phyloP scores from a whole-genome alignment of 2,797 vertebrate genomes.

The Pangasius mekongensis region DNA sequence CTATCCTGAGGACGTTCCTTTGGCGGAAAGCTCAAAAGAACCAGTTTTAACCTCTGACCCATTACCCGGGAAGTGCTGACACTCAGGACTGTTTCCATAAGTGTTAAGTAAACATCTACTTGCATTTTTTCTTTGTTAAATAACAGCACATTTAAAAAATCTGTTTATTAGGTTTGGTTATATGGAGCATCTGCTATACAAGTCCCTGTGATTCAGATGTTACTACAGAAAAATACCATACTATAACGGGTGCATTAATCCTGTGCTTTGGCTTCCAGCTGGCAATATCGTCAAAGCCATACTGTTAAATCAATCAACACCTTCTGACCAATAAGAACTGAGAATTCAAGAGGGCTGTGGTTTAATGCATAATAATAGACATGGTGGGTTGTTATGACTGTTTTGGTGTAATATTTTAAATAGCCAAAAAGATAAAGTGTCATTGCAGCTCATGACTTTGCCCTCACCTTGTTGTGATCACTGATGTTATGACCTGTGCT shows the following conservation, averaged over 20 bases:
- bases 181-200: background rate
- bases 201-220: background rate
- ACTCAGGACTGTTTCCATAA: no score
- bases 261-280: background rate
- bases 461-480: background rate
- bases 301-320: background rate
- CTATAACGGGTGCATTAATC: background rate
- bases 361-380: background rate
- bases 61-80: background rate
- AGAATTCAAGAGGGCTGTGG: background rate
- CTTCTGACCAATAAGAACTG: background rate
- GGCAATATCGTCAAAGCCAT: background rate
- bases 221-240: background rate
- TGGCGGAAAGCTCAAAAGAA: background rate
- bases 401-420: background rate
- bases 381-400: background rate
- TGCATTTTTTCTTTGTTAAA: background rate
- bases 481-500: slow-evolving; percentile 2
- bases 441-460: background rate
- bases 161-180: background rate
- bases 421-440: background rate
- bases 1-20: background rate
- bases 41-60: background rate
- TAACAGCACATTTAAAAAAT: background rate
- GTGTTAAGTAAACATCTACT: background rate